Percentiles rank a stretch among this genome's conserved stretches.
These are phyloP conservation scores for Equus przewalskii DNA, from an alignment of 2,113 vertebrate species.

Conservation along the genomic window DNA sequence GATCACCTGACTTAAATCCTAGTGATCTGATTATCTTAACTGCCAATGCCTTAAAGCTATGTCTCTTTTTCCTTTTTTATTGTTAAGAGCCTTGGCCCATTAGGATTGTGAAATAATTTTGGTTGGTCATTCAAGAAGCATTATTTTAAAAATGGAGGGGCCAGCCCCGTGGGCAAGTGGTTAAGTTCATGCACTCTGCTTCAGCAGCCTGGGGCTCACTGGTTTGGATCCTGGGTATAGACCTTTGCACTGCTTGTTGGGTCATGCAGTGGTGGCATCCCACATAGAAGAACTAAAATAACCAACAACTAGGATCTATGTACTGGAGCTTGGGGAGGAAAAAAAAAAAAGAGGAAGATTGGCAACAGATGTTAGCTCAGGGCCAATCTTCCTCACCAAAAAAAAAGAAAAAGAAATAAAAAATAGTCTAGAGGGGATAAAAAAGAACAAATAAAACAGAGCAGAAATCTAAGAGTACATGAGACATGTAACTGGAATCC, in stretches of 20 bases:
- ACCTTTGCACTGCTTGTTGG: no score
- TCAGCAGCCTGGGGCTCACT: no score
- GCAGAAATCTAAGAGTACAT: background rate
- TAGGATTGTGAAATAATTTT: background rate
- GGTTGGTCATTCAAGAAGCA: background rate
- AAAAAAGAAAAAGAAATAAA: background rate
- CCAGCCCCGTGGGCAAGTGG: no score
- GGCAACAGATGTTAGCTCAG: no score
- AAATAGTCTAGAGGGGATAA: background rate
- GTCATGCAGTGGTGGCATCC: no score
- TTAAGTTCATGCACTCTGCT: no score
- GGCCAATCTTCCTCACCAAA: no score
- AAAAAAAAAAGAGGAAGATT: no score
- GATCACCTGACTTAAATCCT: background rate
- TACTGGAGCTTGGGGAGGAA: no score
- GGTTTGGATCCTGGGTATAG: no score
- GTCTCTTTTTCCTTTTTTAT: background rate
- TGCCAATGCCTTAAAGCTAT: background rate
- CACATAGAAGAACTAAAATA: no score
- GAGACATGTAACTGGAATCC: background rate
- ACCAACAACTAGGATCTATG: no score
- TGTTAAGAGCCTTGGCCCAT: background rate
- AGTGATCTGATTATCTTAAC: background rate
- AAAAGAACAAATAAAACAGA: background rate
- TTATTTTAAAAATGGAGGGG: slow-evolving; percentile 6